A percentile compares a stretch with the other conserved stretches of the same genome.
phyloP scores from a whole-genome alignment of 2,113 vertebrate species.

The Phocoena phocoena region DNA sequence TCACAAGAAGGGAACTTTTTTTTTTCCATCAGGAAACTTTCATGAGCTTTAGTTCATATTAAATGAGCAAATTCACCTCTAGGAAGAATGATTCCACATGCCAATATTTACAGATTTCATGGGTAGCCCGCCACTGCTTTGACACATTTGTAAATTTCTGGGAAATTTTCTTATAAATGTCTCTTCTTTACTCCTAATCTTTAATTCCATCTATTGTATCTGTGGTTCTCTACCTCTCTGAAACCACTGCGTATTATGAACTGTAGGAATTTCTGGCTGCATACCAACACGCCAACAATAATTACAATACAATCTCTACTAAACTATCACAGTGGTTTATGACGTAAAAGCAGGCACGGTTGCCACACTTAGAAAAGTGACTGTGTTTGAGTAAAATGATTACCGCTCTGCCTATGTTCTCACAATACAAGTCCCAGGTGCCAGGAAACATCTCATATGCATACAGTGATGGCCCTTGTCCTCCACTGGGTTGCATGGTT shows the following conservation, averaged over 20 bases:
- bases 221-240: not conserved
- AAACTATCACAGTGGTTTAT: not conserved
- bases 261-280: not conserved
- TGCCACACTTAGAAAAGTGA: constrained; percentile 6
- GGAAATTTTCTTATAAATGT: not conserved
- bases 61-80: constrained; percentile 38
- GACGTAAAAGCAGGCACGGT: not conserved
- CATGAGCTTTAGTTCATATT: constrained; percentile 10
- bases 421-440: not conserved
- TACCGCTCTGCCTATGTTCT: not conserved
- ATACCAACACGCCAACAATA: constrained; percentile 1
- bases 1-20: not conserved
- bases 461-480: not conserved
- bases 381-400: not conserved
- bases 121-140: not conserved
- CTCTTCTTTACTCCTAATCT: not conserved
- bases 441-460: not conserved
- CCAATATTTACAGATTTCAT: constrained; percentile 12
- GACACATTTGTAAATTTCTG: not conserved
- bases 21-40: not conserved
- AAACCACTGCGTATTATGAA: not conserved
- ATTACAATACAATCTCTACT: not conserved
- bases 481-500: not conserved
- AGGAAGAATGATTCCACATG: not conserved
- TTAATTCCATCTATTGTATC: not conserved